phyloP scores from a whole-genome alignment of 2,113 vertebrate genomes.

The Vimba vimba region DNA sequence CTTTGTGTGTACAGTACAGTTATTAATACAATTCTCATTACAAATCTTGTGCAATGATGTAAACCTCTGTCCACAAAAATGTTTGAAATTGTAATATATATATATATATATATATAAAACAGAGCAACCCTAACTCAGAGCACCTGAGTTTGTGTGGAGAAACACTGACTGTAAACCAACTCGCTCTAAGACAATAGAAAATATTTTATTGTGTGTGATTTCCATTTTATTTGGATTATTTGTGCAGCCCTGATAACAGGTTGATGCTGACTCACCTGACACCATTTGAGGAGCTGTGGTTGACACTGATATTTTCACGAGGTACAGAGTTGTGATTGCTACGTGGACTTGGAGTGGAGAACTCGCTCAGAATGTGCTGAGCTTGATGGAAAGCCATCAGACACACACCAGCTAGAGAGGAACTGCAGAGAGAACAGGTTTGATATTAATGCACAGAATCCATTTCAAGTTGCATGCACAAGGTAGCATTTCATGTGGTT shows the following conservation, averaged over 20 bases:
- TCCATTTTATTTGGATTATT: too few species aligned
- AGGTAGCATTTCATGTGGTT: background rate
- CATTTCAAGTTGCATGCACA: background rate
- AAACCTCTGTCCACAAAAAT: background rate
- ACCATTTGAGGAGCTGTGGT: conserved; percentile 78
- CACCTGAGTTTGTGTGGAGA: background rate
- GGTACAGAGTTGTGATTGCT: conserved; percentile 81
- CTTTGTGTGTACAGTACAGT: too few species aligned
- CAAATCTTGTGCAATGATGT: background rate
- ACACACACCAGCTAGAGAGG: conserved; percentile 92
- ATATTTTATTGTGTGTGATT: background rate
- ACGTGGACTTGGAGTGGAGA: conserved; percentile 83
- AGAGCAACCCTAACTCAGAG: background rate
- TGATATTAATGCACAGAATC: background rate
- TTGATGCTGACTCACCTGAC: conserved; percentile 79
- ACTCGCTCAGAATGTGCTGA: conserved; percentile 92
- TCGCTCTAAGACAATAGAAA: background rate
- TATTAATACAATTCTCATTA: background rate
- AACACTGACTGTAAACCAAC: background rate
- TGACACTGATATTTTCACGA: conserved; percentile 77
- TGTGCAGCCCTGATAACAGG: background rate
- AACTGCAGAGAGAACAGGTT: conserved; percentile 71
- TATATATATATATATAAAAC: too few species aligned
- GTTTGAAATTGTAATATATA: too few species aligned
- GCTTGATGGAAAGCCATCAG: conserved; percentile 95